These are phyloP conservation scores for Grammomys surdaster DNA, from an alignment of 2,113 vertebrate genomes.

Conservation along the genomic window DNA sequence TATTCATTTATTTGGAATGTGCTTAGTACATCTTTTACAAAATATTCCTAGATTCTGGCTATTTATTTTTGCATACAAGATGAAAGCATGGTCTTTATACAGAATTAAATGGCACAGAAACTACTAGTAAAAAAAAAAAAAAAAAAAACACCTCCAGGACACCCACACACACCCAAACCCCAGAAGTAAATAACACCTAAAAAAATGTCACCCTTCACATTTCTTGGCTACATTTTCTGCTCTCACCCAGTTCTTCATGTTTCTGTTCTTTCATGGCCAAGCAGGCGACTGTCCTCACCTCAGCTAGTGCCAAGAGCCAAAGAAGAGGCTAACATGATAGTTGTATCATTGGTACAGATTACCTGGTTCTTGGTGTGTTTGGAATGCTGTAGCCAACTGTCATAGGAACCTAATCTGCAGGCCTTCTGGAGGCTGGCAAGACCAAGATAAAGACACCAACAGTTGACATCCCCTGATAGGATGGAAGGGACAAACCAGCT, in stretches of 20 bases:
- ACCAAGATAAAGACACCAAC: neutral
- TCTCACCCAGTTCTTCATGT: neutral
- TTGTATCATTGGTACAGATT: neutral
- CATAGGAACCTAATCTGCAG: neutral
- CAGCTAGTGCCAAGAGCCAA: neutral
- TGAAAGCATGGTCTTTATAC: conserved; percentile 51
- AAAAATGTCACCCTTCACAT: conserved; percentile 49
- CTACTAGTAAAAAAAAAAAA: conserved; percentile 34
- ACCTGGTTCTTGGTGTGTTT: neutral
- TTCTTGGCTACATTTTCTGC: neutral
- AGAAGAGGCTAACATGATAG: neutral
- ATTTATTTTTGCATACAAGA: conserved; percentile 58
- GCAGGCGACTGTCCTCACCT: conserved; percentile 4
- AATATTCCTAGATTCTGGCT: conserved; percentile 2
- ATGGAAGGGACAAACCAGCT: neutral
- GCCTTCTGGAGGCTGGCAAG: neutral
- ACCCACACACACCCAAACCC: conserved; percentile 32
- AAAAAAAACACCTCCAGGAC: conserved; percentile 34
- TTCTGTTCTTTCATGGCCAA: conserved; percentile 14
- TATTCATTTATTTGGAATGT: neutral
- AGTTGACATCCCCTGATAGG: neutral
- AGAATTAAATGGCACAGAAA: conserved; percentile 26
- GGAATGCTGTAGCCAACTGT: neutral
- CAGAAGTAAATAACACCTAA: conserved; percentile 70
- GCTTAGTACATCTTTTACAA: conserved; percentile 45